Evolutionary conservation across 2,113 vertebrate genomes (phyloP).

Genomic region (Saimiri boliviensis): DNA sequence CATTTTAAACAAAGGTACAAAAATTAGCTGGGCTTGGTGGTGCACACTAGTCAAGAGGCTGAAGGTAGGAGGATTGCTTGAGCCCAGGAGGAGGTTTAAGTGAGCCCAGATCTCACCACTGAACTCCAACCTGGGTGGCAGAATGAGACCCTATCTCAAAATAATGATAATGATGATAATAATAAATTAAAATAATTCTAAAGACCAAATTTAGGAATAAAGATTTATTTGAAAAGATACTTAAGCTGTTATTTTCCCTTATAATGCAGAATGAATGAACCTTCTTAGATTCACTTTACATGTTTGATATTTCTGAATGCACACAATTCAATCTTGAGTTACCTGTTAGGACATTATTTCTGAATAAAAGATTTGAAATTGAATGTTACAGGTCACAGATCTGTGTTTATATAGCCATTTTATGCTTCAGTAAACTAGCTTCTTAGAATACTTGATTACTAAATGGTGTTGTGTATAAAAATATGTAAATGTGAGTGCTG

Average conservation of each 20-base stretch:
- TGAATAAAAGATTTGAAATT: conserved; percentile 79
- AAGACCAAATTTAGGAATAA: background rate
- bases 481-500: conserved; percentile 54
- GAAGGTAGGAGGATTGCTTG: no score
- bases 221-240: background rate
- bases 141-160: no score
- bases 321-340: conserved; percentile 71
- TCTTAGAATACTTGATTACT: conserved; percentile 77
- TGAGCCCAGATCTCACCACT: no score
- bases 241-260: conserved; percentile 39
- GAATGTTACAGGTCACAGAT: conserved; percentile 78
- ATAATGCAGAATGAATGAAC: conserved; percentile 43
- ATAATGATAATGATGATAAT: no score
- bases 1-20: no score
- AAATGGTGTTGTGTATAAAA: conserved; percentile 63
- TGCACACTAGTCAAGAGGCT: no score
- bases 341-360: conserved; percentile 63
- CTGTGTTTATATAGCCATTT: conserved; percentile 81
- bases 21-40: no score
- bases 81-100: no score
- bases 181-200: background rate
- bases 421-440: conserved; percentile 78
- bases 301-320: conserved; percentile 71
- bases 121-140: no score
- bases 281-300: conserved; percentile 58